Evolutionary conservation across 2,797 vertebrate genomes (phyloP).

Genomic region (Vultur gryphus): DNA sequence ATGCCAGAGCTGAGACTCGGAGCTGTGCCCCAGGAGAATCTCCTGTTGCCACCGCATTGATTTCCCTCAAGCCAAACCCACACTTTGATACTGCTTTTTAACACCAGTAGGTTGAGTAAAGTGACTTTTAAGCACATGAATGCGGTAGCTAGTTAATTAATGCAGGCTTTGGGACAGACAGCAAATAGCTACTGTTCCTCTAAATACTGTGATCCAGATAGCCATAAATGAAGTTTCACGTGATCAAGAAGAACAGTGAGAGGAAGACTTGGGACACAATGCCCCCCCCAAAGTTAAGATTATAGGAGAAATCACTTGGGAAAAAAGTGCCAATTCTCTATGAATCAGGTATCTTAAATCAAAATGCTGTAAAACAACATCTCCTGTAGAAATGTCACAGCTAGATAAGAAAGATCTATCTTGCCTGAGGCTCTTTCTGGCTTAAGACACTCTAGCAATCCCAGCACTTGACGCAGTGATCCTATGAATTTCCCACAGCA

Average conservation of each 20-base stretch:
- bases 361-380: background rate
- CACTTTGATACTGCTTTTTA: background rate
- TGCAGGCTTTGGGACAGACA: background rate
- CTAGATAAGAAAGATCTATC: background rate
- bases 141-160: background rate
- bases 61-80: background rate
- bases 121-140: background rate
- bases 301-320: background rate
- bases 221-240: background rate
- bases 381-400: background rate
- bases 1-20: background rate
- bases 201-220: background rate
- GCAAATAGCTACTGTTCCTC: background rate
- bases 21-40: background rate
- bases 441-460: background rate
- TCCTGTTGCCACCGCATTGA: background rate
- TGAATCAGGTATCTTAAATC: background rate
- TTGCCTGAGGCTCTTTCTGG: background rate
- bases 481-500: background rate
- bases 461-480: background rate
- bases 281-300: background rate
- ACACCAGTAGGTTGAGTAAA: background rate
- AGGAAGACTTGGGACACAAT: background rate
- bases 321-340: background rate
- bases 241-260: background rate